phyloP scores from a whole-genome alignment of 2,113 vertebrate species.

The Equus quagga region DNA sequence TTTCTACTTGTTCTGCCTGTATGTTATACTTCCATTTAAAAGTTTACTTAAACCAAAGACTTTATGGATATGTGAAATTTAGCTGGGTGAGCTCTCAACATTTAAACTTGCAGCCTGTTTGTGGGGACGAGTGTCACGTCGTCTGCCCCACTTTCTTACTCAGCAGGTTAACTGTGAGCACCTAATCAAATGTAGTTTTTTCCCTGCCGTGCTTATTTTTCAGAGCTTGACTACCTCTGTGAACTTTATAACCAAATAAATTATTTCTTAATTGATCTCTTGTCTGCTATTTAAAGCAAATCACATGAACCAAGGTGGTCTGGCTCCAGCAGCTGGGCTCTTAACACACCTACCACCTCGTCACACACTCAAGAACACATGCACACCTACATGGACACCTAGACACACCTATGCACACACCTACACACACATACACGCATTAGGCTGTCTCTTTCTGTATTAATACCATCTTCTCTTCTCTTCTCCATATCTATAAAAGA shows the following conservation, averaged over 20 bases:
- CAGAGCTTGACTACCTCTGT: not conserved
- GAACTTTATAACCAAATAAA: conserved; percentile 13
- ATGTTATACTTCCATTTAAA: not conserved
- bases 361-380: not conserved
- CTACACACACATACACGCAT: not conserved
- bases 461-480: not conserved
- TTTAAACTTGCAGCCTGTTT: not conserved
- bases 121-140: not conserved
- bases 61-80: not conserved
- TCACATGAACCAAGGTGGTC: not conserved
- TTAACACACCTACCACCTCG: not conserved
- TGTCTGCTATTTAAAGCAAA: not conserved
- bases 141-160: not conserved
- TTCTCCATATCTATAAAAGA: not conserved
- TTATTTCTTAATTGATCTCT: not conserved
- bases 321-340: not conserved
- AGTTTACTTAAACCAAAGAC: not conserved
- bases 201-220: not conserved
- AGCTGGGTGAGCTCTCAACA: not conserved
- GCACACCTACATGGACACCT: too few relatives aligned
- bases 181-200: not conserved
- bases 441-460: not conserved
- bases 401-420: not conserved
- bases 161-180: not conserved
- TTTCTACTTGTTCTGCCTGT: not conserved